These are phyloP conservation scores for Machimus atricapillus DNA, from an alignment of 2,888 invertebrate genomes.

Conservation along the genomic window DNA sequence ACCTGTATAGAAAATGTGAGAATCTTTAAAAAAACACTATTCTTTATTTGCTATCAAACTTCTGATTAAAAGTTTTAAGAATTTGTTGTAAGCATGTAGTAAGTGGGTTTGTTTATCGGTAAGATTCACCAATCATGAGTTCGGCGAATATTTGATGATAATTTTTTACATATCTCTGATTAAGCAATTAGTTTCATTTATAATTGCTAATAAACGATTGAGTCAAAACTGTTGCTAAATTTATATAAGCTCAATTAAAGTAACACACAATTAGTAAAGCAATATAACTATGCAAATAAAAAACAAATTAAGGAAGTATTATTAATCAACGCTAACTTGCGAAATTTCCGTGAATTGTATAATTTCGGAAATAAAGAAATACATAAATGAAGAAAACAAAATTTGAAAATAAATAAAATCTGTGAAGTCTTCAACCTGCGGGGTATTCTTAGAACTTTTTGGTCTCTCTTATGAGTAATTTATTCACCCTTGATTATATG, in stretches of 20 bases:
- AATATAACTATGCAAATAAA: not conserved
- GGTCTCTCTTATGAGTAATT: constrained; percentile 6
- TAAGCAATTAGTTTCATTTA: too few relatives aligned
- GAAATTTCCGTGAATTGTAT: not conserved
- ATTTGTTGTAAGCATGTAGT: too few relatives aligned
- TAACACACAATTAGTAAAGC: not conserved
- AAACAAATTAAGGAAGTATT: not conserved
- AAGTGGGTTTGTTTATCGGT: too few relatives aligned
- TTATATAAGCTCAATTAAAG: not conserved
- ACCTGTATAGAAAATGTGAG: too few relatives aligned
- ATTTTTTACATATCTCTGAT: too few relatives aligned
- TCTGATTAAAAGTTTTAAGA: too few relatives aligned
- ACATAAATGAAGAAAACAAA: not conserved
- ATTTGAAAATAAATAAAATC: not conserved
- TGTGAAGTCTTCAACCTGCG: not conserved
- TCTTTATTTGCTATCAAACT: too few relatives aligned
- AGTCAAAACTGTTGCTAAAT: too few relatives aligned
- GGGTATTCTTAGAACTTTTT: not conserved
- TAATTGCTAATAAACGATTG: too few relatives aligned
- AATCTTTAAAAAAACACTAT: too few relatives aligned
- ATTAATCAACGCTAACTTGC: not conserved
- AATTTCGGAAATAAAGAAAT: not conserved
- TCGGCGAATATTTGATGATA: too few relatives aligned
- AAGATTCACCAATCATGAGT: too few relatives aligned
- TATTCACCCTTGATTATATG: constrained; percentile 20